phyloP scores from a whole-genome alignment of 1,140 invertebrate genomes.

The Sycobia sp. region DNA sequence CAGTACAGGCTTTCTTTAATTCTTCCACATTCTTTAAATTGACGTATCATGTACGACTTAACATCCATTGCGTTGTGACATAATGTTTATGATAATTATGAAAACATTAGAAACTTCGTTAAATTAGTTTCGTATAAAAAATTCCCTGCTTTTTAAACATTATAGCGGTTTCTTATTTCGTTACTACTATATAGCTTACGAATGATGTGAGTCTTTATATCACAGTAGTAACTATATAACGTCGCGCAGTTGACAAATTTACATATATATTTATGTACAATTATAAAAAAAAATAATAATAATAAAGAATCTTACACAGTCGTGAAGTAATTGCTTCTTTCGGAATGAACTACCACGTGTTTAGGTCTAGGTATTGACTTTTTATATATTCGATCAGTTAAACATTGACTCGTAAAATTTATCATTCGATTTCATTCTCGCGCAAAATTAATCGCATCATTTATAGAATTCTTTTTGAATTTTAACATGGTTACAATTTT shows the following conservation, averaged over 20 bases:
- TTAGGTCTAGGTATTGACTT: slow-evolving; percentile 31
- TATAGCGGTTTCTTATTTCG: slow-evolving; percentile 13
- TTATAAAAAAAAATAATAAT: slow-evolving; percentile 18
- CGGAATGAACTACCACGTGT: slow-evolving; percentile 12
- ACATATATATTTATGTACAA: slow-evolving; percentile 32
- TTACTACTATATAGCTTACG: slow-evolving; percentile 25
- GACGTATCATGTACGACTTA: slow-evolving; percentile 9
- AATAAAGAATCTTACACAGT: slow-evolving; percentile 27
- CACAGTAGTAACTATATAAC: slow-evolving; percentile 32
- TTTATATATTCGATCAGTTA: slow-evolving; percentile 14
- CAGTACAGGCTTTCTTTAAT: too few relatives aligned
- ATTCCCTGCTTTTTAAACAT: slow-evolving; percentile 24
- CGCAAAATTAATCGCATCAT: background rate
- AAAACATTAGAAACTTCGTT: slow-evolving; percentile 17
- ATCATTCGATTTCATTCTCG: slow-evolving; percentile 23
- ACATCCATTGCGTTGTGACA: slow-evolving; percentile 5
- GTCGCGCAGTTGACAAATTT: slow-evolving; percentile 31
- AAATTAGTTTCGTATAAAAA: slow-evolving; percentile 28
- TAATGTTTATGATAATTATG: slow-evolving; percentile 26
- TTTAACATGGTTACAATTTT: slow-evolving; percentile 23
- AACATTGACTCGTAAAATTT: slow-evolving; percentile 24
- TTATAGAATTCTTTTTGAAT: background rate
- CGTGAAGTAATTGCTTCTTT: slow-evolving; percentile 26
- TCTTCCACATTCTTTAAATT: slow-evolving; percentile 11
- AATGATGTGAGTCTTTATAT: slow-evolving; percentile 20